Conservation (phyloP, 2,888 invertebrate genomes). For the Melanostoma scalare region DNA sequence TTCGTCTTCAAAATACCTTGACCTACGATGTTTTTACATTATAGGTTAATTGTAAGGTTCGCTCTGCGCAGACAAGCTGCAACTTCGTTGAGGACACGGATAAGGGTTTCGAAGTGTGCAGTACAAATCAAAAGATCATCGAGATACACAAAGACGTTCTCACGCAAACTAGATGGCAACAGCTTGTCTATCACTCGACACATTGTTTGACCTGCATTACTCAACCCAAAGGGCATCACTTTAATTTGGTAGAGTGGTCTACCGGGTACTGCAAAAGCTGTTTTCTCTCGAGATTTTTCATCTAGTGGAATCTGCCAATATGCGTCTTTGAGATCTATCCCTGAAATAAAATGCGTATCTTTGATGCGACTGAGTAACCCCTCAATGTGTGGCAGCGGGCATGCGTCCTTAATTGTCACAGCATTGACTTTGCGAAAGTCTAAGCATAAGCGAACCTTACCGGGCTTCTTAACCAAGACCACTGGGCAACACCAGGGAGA, state of each 20-base stretch:
- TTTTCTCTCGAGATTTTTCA: no score
- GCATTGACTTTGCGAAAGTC: no score
- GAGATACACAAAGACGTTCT: not conserved
- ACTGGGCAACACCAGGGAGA: no score
- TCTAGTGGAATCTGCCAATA: no score
- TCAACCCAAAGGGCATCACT: slow-evolving; percentile 1
- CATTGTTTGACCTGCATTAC: slow-evolving; percentile 5
- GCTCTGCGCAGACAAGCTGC: not conserved
- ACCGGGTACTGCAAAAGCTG: not conserved
- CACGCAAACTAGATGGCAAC: not conserved
- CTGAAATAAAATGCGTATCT: no score
- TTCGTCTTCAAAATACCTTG: not conserved
- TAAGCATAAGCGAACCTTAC: no score
- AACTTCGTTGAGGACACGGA: not conserved
- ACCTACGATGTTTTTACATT: no score
- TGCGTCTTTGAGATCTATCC: no score
- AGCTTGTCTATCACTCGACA: not conserved
- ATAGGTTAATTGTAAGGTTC: slow-evolving; percentile 3
- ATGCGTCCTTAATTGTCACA: no score
- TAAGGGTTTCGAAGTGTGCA: not conserved
- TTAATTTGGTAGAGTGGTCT: slow-evolving; percentile 4
- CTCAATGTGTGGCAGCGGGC: no score
- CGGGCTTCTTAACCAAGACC: no score
- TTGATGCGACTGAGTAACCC: no score
- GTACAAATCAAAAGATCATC: not conserved